These are phyloP conservation scores for Drosophila parabipectinata DNA, from an alignment of 1,140 invertebrate species.

Conservation along the genomic window DNA sequence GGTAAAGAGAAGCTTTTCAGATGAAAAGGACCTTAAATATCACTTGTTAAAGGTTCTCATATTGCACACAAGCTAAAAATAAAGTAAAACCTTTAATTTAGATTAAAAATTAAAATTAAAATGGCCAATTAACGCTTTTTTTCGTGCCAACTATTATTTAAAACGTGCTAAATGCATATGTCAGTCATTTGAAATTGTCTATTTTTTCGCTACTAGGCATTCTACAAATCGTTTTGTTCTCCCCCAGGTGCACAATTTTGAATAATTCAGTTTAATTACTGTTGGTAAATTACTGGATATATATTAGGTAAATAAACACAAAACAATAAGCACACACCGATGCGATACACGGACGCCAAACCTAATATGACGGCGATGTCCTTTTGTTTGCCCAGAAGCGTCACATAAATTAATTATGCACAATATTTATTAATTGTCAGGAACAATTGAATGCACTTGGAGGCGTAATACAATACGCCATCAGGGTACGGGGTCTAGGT, in stretches of 20 bases:
- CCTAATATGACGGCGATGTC: constrained; percentile 30
- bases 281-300: constrained; percentile 59
- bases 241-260: constrained; percentile 37
- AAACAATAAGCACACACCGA: not conserved
- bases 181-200: constrained; percentile 3
- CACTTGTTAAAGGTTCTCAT: not conserved
- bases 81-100: not conserved
- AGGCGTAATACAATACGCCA: constrained; percentile 30
- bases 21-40: constrained; percentile 57
- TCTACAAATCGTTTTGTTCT: constrained; percentile 12
- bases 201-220: not conserved
- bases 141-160: not conserved
- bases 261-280: constrained; percentile 69
- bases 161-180: not conserved
- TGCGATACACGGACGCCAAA: constrained; percentile 17
- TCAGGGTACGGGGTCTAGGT: not conserved
- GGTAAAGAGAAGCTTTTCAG: not conserved
- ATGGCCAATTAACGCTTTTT: not conserved
- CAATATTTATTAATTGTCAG: constrained; percentile 76
- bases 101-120: constrained; percentile 11
- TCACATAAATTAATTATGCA: constrained; percentile 71
- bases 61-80: not conserved
- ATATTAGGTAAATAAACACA: constrained; percentile 49
- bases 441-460: constrained; percentile 62
- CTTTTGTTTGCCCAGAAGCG: constrained; percentile 66